phyloP scores from a whole-genome alignment of 2,113 vertebrate species.

The Corythoichthys haematopterus region DNA sequence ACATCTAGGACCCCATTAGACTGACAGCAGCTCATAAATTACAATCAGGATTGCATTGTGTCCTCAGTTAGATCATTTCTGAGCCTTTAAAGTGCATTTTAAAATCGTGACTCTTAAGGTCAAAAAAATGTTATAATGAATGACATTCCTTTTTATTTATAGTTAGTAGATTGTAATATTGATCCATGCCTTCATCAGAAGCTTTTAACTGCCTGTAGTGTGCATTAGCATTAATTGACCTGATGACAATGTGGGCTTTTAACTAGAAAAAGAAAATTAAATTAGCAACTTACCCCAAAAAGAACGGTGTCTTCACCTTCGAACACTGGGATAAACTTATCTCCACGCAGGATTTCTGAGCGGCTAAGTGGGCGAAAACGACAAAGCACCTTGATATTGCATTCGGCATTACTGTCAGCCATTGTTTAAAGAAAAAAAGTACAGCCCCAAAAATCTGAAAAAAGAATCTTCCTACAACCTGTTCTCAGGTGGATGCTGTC shows the following conservation, averaged over 20 bases:
- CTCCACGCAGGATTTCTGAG: slow-evolving; percentile 81
- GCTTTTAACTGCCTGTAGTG: slow-evolving; percentile 20
- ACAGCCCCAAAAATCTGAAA: slow-evolving; percentile 4
- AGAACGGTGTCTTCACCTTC: slow-evolving; percentile 83
- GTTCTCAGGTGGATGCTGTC: slow-evolving; percentile 26
- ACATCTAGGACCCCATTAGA: slow-evolving; percentile 35
- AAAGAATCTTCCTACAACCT: slow-evolving; percentile 8
- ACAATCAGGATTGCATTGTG: slow-evolving; percentile 23
- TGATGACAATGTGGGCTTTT: neutral
- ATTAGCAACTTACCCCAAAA: slow-evolving; percentile 79
- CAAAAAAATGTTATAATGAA: neutral
- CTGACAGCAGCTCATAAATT: slow-evolving; percentile 21
- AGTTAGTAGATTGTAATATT: slow-evolving; percentile 10
- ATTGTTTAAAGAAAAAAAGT: slow-evolving; percentile 60
- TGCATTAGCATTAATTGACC: slow-evolving; percentile 8
- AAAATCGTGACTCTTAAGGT: neutral
- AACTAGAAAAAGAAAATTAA: neutral
- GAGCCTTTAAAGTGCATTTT: slow-evolving; percentile 3
- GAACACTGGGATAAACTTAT: slow-evolving; percentile 87
- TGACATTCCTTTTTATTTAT: neutral
- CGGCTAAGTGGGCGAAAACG: slow-evolving; percentile 87
- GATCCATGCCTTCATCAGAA: slow-evolving; percentile 17
- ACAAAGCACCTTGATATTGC: slow-evolving; percentile 93
- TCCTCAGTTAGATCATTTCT: slow-evolving; percentile 15
- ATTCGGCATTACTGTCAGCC: slow-evolving; percentile 83